Conservation (phyloP, 2,888 invertebrate species). For the Uloborus plumipes region DNA sequence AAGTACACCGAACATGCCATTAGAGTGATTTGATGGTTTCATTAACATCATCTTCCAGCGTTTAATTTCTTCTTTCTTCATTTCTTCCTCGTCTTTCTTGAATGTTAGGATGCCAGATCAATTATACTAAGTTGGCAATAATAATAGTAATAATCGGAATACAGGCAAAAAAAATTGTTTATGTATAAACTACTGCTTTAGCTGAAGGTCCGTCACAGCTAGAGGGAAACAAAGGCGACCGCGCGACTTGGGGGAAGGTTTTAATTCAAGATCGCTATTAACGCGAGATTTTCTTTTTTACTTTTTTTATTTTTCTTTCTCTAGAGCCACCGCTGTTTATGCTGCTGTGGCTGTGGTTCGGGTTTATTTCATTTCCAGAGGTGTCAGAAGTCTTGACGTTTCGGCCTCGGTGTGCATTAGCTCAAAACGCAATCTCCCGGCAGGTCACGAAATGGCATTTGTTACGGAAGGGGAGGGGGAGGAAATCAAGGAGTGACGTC, state of each 20-base stretch:
- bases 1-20: conserved; percentile 22
- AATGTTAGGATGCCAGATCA: neutral
- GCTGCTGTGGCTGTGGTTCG: neutral
- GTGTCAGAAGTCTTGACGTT: conserved; percentile 42
- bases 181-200: conserved; percentile 16
- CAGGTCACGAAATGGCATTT: conserved; percentile 37
- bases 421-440: conserved; percentile 17
- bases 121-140: conserved; percentile 15
- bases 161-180: conserved; percentile 13
- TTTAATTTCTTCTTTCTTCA: neutral
- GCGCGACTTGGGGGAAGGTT: neutral
- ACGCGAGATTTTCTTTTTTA: neutral
- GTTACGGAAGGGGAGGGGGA: conserved; percentile 9
- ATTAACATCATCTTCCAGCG: conserved; percentile 30
- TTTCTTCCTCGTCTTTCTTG: neutral
- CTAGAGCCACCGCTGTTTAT: conserved; percentile 3
- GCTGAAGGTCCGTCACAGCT: conserved; percentile 4
- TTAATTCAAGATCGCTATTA: neutral
- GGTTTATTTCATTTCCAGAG: conserved; percentile 6
- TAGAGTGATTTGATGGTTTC: conserved; percentile 33
- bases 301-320: conserved; percentile 7
- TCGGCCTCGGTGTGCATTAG: conserved; percentile 9
- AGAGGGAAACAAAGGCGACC: conserved; percentile 31
- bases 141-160: neutral
- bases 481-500: neutral